Conservation (phyloP, 2,797 vertebrate genomes). For the Protosalanx chinensis region DNA sequence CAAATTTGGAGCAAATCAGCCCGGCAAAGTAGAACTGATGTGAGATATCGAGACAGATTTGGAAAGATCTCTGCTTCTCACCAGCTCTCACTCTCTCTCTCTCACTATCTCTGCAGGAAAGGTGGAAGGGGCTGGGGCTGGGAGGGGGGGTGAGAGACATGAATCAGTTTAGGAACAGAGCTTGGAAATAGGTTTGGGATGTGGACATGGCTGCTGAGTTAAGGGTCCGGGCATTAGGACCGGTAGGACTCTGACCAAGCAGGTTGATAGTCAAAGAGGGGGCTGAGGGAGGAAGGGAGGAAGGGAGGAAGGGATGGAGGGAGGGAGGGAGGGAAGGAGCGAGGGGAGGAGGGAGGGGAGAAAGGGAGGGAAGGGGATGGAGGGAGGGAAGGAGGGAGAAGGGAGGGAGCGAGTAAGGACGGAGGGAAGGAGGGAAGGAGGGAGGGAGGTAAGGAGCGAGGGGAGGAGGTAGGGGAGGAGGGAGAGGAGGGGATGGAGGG, state of each 20-base stretch:
- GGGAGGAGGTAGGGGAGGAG: too few species aligned
- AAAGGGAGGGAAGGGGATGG: background rate
- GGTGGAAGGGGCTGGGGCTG: background rate
- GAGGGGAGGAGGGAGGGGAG: background rate
- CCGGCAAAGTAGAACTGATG: constrained; percentile 53
- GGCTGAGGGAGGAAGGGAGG: too few species aligned
- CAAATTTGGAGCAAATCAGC: constrained; percentile 58
- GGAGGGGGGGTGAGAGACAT: background rate
- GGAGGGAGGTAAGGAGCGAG: too few species aligned
- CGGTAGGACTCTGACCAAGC: background rate
- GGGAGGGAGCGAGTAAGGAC: too few species aligned
- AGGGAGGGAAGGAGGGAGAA: too few species aligned
- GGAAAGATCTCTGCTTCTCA: constrained; percentile 24
- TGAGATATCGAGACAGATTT: constrained; percentile 51
- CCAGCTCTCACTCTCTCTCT: constrained; percentile 18
- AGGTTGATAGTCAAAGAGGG: background rate
- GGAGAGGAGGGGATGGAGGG: too few species aligned
- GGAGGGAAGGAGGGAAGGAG: background rate
- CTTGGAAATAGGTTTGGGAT: background rate
- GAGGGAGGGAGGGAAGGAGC: background rate
- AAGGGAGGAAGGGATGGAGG: too few species aligned
- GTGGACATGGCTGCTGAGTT: background rate
- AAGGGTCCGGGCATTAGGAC: background rate
- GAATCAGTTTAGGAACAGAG: constrained; percentile 37
- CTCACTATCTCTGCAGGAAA: background rate